Base-by-base conservation (phyloP, 2,888 invertebrate genomes). In the Phyllotreta striolata region DNA sequence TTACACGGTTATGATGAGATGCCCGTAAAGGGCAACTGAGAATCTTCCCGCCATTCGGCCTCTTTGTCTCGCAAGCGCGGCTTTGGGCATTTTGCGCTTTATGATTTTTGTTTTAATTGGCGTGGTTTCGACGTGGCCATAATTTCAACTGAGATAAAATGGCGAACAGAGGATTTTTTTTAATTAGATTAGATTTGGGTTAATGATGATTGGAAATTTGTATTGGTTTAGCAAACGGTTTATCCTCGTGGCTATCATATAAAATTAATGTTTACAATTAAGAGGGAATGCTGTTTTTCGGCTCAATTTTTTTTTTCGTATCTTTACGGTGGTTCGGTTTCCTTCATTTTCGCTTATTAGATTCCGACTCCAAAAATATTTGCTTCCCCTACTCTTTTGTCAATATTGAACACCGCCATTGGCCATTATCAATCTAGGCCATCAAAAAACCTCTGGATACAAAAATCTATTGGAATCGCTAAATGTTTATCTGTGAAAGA, bases 1-100 rank as follows among this genome's bases (percentile, higher is more conserved):
- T 74, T 75, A 74, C 76, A 74, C 74, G 70, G 76, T 78, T 79
- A 79, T 79, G 77, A 78, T 76, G 77, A 76, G 76, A 72, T 73
- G 70, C 74, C 73, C 77, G 74, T 77, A 75, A 76, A 77, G 74
- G 74, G 76, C 76, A 75, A 72, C 69, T 70, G 73, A 74, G 70
- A 68, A 67, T 64, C 63, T 44, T 55, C 44, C 40, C 14, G n/a
- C 37, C n/a, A 37, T 35, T 5, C 37, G 14, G 46, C 37, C 46
- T 9, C 55, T 52, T 12, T 35, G 40, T 47, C 59, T 24, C 43
- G 35, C 34, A 24, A 10, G 8, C 47, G 47, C 6, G n/a, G 34
- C 12, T 14, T 14, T 24, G 24, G 24, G 24, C 24, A 24, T 24
- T 24, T 24, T 24, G 24, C 24, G 24, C 24, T 24, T 24, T 24